Percentiles rank a stretch among this genome's conserved stretches.
Evolutionary conservation across 2,888 invertebrate species (phyloP).

Genomic region (Pseudococcus viburni): DNA sequence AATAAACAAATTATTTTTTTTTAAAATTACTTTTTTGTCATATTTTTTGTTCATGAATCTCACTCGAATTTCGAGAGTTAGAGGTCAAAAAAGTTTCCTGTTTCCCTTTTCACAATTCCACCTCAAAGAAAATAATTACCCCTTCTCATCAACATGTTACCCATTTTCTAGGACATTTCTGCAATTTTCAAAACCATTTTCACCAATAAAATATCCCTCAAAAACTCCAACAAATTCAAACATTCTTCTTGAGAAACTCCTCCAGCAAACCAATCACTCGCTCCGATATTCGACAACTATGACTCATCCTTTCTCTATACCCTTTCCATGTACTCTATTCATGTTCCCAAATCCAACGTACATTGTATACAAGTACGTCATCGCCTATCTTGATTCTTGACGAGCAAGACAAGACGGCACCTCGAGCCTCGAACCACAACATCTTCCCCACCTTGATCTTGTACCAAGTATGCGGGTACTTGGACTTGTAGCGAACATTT

Average conservation of each 20-base stretch:
- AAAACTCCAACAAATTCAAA: neutral
- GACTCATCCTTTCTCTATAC: neutral
- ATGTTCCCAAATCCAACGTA: neutral
- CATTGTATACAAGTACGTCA: conserved; percentile 14
- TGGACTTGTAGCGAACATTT: neutral
- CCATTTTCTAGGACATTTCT: no score
- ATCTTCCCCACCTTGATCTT: neutral
- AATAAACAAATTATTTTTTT: no score
- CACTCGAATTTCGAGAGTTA: no score
- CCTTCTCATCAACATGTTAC: no score
- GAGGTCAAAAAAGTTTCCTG: no score
- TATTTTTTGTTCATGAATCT: no score
- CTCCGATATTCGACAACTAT: neutral
- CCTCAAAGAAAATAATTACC: no score
- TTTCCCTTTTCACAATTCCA: no score
- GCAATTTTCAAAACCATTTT: neutral
- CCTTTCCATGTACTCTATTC: neutral
- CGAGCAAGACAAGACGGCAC: conserved; percentile 14
- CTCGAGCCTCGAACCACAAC: conserved; percentile 3
- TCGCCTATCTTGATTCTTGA: conserved; percentile 1
- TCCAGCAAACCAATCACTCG: neutral
- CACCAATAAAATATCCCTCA: neutral
- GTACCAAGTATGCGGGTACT: conserved; percentile 12
- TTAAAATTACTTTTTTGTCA: no score
- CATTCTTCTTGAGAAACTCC: neutral